Conservation (phyloP, 1,140 invertebrate species). For the Diplogasteroides magnus region DNA sequence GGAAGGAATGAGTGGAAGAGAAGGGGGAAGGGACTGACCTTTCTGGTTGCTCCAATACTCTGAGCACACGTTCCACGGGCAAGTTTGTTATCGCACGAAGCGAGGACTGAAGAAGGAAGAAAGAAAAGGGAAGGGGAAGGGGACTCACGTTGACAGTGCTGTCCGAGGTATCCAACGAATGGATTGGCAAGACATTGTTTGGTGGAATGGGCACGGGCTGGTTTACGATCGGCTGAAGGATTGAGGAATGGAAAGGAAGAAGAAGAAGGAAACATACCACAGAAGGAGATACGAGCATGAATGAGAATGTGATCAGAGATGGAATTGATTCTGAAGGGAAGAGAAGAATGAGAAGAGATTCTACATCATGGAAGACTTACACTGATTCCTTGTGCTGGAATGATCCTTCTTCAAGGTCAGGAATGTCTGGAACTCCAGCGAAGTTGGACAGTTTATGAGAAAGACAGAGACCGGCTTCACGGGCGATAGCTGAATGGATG, state of each 20-base stretch:
- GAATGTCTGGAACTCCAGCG: conserved; percentile 48
- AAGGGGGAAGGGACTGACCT: neutral
- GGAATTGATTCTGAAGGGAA: conserved; percentile 46
- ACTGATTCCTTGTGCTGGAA: conserved; percentile 48
- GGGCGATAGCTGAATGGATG: conserved; percentile 36
- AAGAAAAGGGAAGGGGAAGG: too few relatives aligned
- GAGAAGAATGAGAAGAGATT: conserved; percentile 1
- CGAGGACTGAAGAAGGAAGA: neutral
- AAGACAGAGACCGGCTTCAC: conserved; percentile 48
- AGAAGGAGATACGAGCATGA: conserved; percentile 51
- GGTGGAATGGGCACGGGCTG: conserved; percentile 44
- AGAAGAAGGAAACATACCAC: conserved; percentile 15
- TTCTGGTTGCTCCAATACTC: neutral
- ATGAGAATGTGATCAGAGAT: conserved; percentile 55
- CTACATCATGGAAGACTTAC: conserved; percentile 33
- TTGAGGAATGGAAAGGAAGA: neutral
- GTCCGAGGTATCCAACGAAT: conserved; percentile 43
- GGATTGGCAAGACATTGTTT: conserved; percentile 42
- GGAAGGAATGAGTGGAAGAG: conserved; percentile 38
- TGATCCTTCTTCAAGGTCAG: conserved; percentile 51
- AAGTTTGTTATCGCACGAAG: neutral
- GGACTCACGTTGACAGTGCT: conserved; percentile 31
- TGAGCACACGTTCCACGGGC: neutral
- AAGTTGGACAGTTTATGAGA: conserved; percentile 46
- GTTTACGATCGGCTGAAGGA: conserved; percentile 41